Evolutionary conservation across 2,113 vertebrate species (phyloP).

Genomic region (Pristiophorus japonicus): DNA sequence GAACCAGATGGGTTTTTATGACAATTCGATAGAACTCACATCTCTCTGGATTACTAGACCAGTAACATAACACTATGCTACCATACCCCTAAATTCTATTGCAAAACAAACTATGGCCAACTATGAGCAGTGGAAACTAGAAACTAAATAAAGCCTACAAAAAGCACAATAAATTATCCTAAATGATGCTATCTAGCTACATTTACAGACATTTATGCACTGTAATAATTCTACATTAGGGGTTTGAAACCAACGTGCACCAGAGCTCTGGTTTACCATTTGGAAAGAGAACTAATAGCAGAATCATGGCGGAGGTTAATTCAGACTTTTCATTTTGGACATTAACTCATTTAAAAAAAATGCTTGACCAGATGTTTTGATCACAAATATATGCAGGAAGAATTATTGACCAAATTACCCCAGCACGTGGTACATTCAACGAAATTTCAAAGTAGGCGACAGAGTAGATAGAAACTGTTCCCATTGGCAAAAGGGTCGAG

Average conservation of each 20-base stretch:
- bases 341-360: neutral
- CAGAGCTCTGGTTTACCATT: neutral
- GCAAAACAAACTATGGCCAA: neutral
- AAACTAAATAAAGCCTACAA: neutral
- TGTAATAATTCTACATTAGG: neutral
- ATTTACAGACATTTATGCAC: neutral
- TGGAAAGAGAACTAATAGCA: neutral
- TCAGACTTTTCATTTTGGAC: neutral
- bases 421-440: neutral
- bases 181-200: neutral
- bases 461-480: too few relatives aligned
- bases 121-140: neutral
- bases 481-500: too few relatives aligned
- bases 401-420: neutral
- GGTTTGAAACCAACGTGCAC: neutral
- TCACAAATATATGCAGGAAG: neutral
- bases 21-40: too few relatives aligned
- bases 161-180: neutral
- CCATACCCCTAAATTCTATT: neutral
- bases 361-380: neutral
- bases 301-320: neutral
- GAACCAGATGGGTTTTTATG: too few relatives aligned
- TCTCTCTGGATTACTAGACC: too few relatives aligned
- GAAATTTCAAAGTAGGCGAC: neutral
- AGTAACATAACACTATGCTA: too few relatives aligned